Evolutionary conservation across 2,888 invertebrate species (phyloP).

Genomic region (Oscheius myriophilus): DNA sequence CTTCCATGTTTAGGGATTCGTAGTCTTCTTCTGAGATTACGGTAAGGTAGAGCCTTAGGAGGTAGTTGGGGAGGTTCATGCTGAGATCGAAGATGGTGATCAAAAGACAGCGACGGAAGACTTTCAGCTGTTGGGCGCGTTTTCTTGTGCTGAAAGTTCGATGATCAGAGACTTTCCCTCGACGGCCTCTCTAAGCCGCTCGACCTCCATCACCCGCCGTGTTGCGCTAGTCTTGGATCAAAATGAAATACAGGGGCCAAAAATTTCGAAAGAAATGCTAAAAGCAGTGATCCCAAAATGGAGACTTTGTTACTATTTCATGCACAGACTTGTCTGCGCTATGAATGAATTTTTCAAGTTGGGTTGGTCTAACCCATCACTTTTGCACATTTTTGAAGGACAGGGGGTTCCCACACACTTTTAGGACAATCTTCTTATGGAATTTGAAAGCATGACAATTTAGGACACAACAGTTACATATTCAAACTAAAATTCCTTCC

Average conservation of each 20-base stretch:
- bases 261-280: constrained; percentile 3
- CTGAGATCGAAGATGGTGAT: constrained; percentile 65
- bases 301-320: too few species aligned
- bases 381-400: too few species aligned
- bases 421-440: too few species aligned
- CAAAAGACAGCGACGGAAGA: constrained; percentile 59
- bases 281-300: background rate
- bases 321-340: too few species aligned
- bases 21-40: constrained; percentile 41
- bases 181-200: too few species aligned
- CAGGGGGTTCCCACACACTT: too few species aligned
- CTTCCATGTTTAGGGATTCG: constrained; percentile 28
- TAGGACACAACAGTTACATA: too few species aligned
- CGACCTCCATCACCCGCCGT: background rate
- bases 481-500: too few species aligned
- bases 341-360: background rate
- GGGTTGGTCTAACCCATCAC: background rate
- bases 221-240: background rate
- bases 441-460: too few species aligned
- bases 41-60: constrained; percentile 59
- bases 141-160: constrained; percentile 42
- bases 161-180: background rate
- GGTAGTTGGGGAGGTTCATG: constrained; percentile 67
- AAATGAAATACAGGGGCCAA: background rate
- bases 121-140: constrained; percentile 57